Conservation (phyloP, 2,797 vertebrate genomes). For the Sebastes matsubarae region DNA sequence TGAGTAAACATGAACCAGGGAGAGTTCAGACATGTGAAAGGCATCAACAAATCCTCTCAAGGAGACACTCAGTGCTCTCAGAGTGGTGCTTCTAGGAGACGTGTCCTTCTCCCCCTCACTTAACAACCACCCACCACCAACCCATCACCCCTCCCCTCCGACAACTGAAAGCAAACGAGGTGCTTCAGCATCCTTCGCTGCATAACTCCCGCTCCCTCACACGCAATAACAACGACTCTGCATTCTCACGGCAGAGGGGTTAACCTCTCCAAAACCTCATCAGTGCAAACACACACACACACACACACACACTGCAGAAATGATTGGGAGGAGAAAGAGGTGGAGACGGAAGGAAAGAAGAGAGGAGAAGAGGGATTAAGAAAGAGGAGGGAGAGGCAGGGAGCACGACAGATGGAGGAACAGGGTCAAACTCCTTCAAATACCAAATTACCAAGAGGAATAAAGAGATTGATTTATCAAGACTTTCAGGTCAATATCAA, state of each 20-base stretch:
- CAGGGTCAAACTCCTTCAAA: not conserved
- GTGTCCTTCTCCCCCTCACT: not conserved
- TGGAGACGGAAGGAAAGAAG: not conserved
- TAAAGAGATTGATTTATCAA: not conserved
- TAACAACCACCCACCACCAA: slow-evolving; percentile 11
- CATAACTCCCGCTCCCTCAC: slow-evolving; percentile 12
- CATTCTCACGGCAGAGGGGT: slow-evolving; percentile 19
- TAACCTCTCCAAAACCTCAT: slow-evolving; percentile 42
- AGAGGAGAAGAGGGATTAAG: slow-evolving; percentile 15
- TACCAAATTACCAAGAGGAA: not conserved
- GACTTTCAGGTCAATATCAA: fast-evolving
- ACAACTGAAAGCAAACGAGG: slow-evolving; percentile 27
- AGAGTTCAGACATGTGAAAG: slow-evolving; percentile 18
- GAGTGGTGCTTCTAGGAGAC: slow-evolving; percentile 31
- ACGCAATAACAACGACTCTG: not conserved
- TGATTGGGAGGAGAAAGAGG: not conserved
- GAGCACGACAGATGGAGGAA: not conserved
- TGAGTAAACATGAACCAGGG: not conserved
- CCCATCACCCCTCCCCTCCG: not conserved
- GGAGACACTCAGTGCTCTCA: slow-evolving; percentile 26
- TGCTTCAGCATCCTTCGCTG: slow-evolving; percentile 27
- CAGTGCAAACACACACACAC: slow-evolving; percentile 23
- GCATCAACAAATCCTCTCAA: slow-evolving; percentile 15
- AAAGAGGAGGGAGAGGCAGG: not conserved
- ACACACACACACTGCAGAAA: slow-evolving; percentile 4